phyloP scores from a whole-genome alignment of 2,113 vertebrate species.

The Pandion haliaetus region DNA sequence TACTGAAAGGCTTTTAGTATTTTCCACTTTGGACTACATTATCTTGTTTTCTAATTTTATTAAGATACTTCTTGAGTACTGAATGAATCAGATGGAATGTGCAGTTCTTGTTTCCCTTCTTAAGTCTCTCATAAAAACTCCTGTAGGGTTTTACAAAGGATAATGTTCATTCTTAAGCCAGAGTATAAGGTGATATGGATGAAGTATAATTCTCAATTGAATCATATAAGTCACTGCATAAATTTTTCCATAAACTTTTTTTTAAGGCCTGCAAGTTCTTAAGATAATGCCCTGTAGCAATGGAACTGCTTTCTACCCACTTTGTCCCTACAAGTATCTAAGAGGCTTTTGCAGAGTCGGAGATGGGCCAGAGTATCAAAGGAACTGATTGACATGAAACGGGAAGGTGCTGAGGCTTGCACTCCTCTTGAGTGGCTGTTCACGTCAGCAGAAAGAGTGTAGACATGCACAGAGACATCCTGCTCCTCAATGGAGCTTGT shows the following conservation, averaged over 20 bases:
- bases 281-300: neutral
- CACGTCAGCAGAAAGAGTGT: rapidly evolving
- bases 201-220: neutral
- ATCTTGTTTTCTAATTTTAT: neutral
- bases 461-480: no score
- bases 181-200: neutral
- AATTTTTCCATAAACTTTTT: neutral
- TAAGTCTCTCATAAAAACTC: neutral
- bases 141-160: neutral
- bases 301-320: neutral
- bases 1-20: neutral
- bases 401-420: rapidly evolving
- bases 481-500: neutral
- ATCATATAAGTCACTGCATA: neutral
- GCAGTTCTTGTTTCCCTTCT: neutral
- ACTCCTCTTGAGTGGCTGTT: neutral
- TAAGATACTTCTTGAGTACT: neutral
- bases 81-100: neutral
- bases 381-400: neutral
- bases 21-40: neutral
- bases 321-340: neutral
- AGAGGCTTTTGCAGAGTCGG: neutral
- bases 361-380: neutral
- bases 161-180: neutral
- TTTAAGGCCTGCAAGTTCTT: neutral